Conservation (phyloP, 2,797 vertebrate genomes). For the Enteromius unitaeniatus region DNA sequence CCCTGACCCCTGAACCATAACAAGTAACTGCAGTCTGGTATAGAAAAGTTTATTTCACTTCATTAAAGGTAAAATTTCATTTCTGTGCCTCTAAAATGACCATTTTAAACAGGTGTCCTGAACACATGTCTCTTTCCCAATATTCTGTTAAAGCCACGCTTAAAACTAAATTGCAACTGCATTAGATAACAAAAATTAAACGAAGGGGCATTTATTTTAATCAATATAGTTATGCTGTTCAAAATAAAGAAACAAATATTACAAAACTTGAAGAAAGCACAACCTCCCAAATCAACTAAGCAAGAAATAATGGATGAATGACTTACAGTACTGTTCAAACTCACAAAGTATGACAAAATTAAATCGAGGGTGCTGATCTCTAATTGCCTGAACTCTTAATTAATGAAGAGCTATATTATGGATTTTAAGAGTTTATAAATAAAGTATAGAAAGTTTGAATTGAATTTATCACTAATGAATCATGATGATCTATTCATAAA, state of each 20-base stretch:
- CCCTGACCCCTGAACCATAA: conserved; percentile 9
- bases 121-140: background rate
- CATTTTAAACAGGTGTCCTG: background rate
- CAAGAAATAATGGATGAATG: background rate
- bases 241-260: background rate
- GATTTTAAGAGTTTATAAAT: background rate
- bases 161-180: background rate
- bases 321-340: background rate
- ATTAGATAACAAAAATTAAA: background rate
- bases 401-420: background rate
- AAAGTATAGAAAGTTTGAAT: background rate
- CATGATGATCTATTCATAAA: background rate
- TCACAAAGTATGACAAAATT: background rate
- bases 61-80: background rate
- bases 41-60: background rate
- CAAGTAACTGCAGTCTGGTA: background rate
- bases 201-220: background rate
- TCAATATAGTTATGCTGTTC: background rate
- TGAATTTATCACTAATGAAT: background rate
- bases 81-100: background rate
- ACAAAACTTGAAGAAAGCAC: background rate
- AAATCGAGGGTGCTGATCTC: background rate
- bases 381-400: background rate
- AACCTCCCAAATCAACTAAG: background rate
- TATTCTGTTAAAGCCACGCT: background rate